Evolutionary conservation across 2,113 vertebrate species (phyloP).

Genomic region (Callaeas wilsoni): DNA sequence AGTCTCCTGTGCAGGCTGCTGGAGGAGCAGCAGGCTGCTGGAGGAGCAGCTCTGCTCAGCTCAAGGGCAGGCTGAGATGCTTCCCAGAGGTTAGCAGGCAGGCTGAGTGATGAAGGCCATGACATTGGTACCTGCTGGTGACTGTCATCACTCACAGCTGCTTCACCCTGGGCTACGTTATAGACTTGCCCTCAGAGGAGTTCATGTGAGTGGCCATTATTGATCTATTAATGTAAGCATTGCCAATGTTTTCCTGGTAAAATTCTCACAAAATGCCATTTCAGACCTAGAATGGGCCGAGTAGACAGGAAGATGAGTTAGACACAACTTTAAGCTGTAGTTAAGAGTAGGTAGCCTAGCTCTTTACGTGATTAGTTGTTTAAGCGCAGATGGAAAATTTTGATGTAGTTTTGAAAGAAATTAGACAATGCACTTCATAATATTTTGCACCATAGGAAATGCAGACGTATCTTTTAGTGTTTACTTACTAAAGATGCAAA

Average conservation of each 20-base stretch:
- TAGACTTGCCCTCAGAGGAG: background rate
- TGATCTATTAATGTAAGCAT: background rate
- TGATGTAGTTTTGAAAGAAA: background rate
- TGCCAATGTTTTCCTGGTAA: background rate
- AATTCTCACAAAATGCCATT: background rate
- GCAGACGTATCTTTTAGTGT: background rate
- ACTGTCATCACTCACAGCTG: background rate
- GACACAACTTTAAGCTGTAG: background rate
- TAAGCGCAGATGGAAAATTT: background rate
- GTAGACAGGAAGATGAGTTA: background rate
- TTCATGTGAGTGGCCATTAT: background rate
- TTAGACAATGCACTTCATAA: background rate
- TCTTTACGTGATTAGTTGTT: background rate
- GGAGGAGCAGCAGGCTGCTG: no score
- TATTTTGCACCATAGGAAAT: background rate
- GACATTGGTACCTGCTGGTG: background rate
- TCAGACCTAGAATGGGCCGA: background rate
- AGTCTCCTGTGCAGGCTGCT: no score
- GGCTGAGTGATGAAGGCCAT: background rate
- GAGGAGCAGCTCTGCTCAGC: background rate
- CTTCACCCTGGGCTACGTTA: background rate
- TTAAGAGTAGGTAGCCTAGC: background rate
- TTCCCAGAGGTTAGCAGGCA: background rate
- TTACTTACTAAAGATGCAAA: conserved; percentile 9
- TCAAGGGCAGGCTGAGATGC: background rate